phyloP scores from a whole-genome alignment of 2,797 vertebrate genomes.

The Danio kyathit region DNA sequence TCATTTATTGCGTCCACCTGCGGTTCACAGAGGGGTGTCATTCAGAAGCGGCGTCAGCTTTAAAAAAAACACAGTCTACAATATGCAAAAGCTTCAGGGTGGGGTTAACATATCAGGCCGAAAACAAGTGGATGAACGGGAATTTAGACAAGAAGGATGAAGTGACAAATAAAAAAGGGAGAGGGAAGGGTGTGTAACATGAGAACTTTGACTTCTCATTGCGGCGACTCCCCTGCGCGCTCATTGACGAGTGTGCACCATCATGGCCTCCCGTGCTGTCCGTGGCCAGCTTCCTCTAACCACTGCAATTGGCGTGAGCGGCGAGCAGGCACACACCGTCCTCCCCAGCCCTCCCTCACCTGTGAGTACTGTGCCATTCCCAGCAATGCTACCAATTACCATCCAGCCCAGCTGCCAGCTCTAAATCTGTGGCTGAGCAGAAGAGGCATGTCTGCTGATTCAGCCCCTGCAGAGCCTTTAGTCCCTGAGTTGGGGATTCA shows the following conservation, averaged over 20 bases:
- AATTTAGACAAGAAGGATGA: constrained; percentile 26
- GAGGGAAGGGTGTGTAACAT: constrained; percentile 12
- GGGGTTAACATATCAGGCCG: neutral
- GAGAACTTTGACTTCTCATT: constrained; percentile 42
- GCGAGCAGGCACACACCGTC: constrained; percentile 77
- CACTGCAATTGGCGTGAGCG: constrained; percentile 81
- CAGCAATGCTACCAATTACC: constrained; percentile 78
- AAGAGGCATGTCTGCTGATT: constrained; percentile 85
- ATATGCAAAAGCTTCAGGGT: constrained; percentile 12
- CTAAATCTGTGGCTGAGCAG: constrained; percentile 87
- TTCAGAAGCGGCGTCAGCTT: neutral
- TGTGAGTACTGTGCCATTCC: constrained; percentile 73
- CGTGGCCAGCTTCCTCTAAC: constrained; percentile 74
- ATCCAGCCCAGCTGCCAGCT: constrained; percentile 72
- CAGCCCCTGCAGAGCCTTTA: constrained; percentile 56
- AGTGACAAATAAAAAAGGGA: constrained; percentile 18
- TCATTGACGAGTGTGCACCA: constrained; percentile 41
- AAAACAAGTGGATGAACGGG: constrained; percentile 24
- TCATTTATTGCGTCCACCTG: constrained; percentile 45
- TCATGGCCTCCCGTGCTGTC: constrained; percentile 36
- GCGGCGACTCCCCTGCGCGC: constrained; percentile 42
- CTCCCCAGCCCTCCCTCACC: constrained; percentile 71
- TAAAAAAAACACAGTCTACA: neutral
- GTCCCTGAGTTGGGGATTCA: constrained; percentile 19
- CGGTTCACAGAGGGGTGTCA: constrained; percentile 36